Evolutionary conservation across 2,797 vertebrate species (phyloP), one percentile per base, ranked within the genome.

Genomic region (Sebastes glaucus): DNA sequence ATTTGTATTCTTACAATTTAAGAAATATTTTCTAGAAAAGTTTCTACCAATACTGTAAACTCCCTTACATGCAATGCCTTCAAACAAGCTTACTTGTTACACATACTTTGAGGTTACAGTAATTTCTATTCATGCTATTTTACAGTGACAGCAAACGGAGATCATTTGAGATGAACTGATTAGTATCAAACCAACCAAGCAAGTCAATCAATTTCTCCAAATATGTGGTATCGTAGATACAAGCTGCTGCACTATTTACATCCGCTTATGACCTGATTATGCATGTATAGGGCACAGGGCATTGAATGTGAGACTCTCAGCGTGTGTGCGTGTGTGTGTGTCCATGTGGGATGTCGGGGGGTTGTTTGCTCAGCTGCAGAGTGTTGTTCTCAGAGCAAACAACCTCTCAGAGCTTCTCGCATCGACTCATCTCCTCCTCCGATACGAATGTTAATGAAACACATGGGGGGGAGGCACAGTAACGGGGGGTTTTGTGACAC

Each of bases 361-460:
- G 13, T 49, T 90, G 89, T 94, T 92, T 94, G 88, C 89, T 87
- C 88, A 94, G 93, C 92, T 93, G 91, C 70, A 18, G 33, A 81
- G 74, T 68, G 77, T 82, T 53, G 81, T 82, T 76, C 71, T 77
- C 81, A 38, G 79, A 78, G 69, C 78, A 90, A 90, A 90, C 73
- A 85, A 76, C 62, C 61, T 61, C 75, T 61, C 9, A 28, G 22
- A 85, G 64, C 18, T 77, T 69, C 49, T 74, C 64, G 18, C 80
- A 71, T 56, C 11, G 46, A 46, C 71, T 87, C 64, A 30, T 82
- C 79, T 82, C 77, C 83, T 84, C 74, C 75, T 75, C 66, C 56
- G 74, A 83, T 73, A 56, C 16, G 9, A 88, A 85, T 89, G 81
- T 20, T 61, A 87, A 88, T 80, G 77, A 84, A 82, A 77, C 32